These are phyloP conservation scores for Ptycholaimellus sp. DNA, from an alignment of 2,888 invertebrate species.

Conservation along the genomic window DNA sequence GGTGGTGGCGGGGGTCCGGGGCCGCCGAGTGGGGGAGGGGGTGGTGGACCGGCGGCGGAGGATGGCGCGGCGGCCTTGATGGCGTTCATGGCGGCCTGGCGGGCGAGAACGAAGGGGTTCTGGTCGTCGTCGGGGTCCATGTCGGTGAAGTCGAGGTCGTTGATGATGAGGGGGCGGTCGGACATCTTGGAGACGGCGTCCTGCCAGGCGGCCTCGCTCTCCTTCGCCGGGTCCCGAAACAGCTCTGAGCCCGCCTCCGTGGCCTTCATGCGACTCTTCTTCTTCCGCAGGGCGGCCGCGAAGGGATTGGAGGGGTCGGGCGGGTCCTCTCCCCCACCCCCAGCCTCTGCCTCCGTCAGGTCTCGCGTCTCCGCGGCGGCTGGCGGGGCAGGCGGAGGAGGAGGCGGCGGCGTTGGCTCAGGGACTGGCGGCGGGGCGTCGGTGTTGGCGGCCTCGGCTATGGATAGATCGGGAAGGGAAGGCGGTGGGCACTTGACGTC, in stretches of 20 bases:
- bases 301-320: neutral
- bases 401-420: conserved; percentile 3
- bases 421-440: neutral
- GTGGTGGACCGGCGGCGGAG: conserved; percentile 12
- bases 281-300: conserved; percentile 3
- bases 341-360: conserved; percentile 6
- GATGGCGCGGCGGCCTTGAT: conserved; percentile 9
- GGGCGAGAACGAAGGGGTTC: conserved; percentile 10
- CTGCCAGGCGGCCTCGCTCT: conserved; percentile 43
- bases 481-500: too few species aligned
- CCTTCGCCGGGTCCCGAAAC: neutral
- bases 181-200: conserved; percentile 42
- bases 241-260: conserved; percentile 6
- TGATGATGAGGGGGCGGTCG: conserved; percentile 42
- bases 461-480: too few species aligned
- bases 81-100: conserved; percentile 20
- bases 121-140: conserved; percentile 58
- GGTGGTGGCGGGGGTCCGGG: conserved; percentile 22
- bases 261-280: conserved; percentile 6
- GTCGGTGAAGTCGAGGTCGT: conserved; percentile 89
- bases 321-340: neutral
- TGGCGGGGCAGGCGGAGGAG: neutral
- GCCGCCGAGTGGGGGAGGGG: conserved; percentile 23
- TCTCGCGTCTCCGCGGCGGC: conserved; percentile 4
- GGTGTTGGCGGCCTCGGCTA: neutral